phyloP scores from a whole-genome alignment of 2,888 invertebrate species.

The Eristalis pertinax region DNA sequence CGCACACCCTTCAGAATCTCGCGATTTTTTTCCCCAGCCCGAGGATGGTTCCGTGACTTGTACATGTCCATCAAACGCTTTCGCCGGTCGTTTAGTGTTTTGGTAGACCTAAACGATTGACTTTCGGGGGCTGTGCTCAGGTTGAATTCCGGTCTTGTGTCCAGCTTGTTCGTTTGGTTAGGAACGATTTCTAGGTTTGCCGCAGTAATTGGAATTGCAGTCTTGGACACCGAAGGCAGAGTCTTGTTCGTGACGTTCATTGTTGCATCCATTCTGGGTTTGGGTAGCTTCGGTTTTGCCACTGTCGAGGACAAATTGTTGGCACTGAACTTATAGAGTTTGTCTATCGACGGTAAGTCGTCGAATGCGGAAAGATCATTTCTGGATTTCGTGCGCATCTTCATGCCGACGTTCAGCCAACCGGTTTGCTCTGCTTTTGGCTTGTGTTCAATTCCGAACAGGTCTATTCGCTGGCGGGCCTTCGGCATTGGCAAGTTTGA shows the following conservation, averaged over 20 bases:
- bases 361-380: slow-evolving; percentile 26
- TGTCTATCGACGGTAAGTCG: slow-evolving; percentile 7
- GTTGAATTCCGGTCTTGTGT: slow-evolving; percentile 37
- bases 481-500: slow-evolving; percentile 67
- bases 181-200: not conserved
- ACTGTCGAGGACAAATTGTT: slow-evolving; percentile 1
- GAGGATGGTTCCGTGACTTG: slow-evolving; percentile 74
- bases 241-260: not conserved
- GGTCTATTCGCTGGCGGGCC: slow-evolving; percentile 51
- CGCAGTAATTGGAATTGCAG: not conserved
- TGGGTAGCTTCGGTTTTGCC: not conserved
- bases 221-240: not conserved
- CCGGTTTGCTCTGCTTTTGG: not conserved
- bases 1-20: slow-evolving; percentile 85
- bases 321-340: slow-evolving; percentile 17
- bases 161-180: not conserved
- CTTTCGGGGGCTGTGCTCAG: slow-evolving; percentile 25
- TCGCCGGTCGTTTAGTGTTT: slow-evolving; percentile 75
- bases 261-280: slow-evolving; percentile 23
- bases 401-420: not conserved
- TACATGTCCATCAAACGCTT: slow-evolving; percentile 78
- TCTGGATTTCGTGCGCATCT: slow-evolving; percentile 33
- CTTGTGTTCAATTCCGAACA: slow-evolving; percentile 11
- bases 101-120: slow-evolving; percentile 13
- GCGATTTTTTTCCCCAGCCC: slow-evolving; percentile 51